Percentiles rank a stretch among this genome's conserved stretches.
Evolutionary conservation across 1,140 invertebrate genomes (phyloP).

Genomic region (Diuraphis noxia): DNA sequence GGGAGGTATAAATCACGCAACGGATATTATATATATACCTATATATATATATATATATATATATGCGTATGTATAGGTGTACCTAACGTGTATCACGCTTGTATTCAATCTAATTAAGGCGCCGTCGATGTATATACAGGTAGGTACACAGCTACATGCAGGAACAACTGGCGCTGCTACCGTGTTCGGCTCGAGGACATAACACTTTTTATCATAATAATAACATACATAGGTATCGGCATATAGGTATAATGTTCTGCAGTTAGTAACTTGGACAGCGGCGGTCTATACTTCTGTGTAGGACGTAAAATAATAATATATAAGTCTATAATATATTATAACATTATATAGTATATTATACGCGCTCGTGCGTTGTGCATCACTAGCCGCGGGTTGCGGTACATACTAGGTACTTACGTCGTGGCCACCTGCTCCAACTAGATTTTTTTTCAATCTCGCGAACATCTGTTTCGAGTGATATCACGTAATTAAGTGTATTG

Average conservation of each 20-base stretch:
- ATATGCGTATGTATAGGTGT: neutral
- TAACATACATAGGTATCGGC: neutral
- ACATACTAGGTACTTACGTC: neutral
- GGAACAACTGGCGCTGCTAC: conserved; percentile 14
- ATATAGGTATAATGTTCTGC: neutral
- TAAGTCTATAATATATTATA: neutral
- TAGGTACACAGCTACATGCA: neutral
- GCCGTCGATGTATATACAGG: too few relatives aligned
- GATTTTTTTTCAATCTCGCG: neutral
- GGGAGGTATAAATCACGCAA: conserved; percentile 46
- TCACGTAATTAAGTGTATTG: neutral
- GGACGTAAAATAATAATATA: neutral
- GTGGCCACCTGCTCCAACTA: neutral
- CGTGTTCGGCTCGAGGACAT: conserved; percentile 44
- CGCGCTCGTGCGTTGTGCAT: neutral
- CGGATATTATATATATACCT: neutral
- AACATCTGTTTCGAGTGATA: conserved; percentile 6
- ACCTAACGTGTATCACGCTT: neutral
- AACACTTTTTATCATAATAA: neutral
- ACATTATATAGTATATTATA: neutral
- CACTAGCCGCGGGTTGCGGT: neutral
- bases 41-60: neutral
- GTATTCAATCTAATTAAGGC: conserved; percentile 43
- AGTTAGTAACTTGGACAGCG: neutral
- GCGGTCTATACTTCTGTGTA: neutral